Conservation (phyloP, 1,140 invertebrate species). For the Acromyrmex heyeri region DNA sequence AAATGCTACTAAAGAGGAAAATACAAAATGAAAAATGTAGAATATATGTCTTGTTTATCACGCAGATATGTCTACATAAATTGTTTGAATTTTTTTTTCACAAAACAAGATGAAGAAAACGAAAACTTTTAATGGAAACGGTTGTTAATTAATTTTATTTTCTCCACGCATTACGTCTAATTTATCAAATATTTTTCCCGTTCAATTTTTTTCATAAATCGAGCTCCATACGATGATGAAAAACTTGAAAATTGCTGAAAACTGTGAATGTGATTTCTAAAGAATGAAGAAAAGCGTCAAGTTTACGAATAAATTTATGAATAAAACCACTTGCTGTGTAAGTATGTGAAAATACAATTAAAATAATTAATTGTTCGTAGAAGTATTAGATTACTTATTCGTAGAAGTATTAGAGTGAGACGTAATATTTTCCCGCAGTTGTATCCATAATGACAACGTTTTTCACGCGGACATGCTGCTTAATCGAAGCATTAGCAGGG, state of each 20-base stretch:
- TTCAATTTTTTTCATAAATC: not conserved
- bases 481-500: slow-evolving; percentile 78
- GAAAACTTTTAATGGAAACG: not conserved
- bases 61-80: not conserved
- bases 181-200: not conserved
- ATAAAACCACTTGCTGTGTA: not conserved
- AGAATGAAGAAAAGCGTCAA: not conserved
- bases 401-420: slow-evolving; percentile 19
- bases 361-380: not conserved
- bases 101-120: not conserved
- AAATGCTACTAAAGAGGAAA: not conserved
- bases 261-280: not conserved
- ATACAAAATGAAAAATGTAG: not conserved
- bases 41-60: not conserved
- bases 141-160: not conserved
- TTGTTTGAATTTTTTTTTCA: not conserved
- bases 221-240: not conserved
- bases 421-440: not conserved
- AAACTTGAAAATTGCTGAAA: not conserved
- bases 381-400: no score
- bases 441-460: slow-evolving; percentile 34
- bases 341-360: not conserved
- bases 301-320: slow-evolving; percentile 26
- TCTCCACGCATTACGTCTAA: not conserved
- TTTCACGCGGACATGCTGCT: slow-evolving; percentile 69